A percentile compares a stretch with the other conserved stretches of the same genome.
Conservation (phyloP, 2,888 invertebrate genomes). For the Tipula confusa region DNA sequence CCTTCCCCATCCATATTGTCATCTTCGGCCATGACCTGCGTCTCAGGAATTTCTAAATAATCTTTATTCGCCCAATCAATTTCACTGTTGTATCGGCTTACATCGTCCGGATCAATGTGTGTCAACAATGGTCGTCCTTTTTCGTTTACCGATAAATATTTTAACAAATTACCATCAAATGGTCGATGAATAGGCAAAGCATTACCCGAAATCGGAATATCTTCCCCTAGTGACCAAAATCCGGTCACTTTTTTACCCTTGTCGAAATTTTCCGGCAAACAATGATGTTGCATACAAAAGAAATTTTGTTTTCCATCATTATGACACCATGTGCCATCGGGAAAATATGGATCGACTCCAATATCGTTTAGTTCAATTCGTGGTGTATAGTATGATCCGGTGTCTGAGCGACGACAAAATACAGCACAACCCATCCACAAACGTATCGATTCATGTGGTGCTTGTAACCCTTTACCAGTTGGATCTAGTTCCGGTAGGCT, state of each 20-base stretch:
- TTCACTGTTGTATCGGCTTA: constrained; percentile 32
- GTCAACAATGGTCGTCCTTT: constrained; percentile 60
- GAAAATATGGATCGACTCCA: constrained; percentile 68
- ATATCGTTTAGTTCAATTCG: constrained; percentile 69
- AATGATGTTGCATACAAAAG: constrained; percentile 71
- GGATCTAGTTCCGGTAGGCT: constrained; percentile 59
- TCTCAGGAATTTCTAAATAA: constrained; percentile 57
- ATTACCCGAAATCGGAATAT: constrained; percentile 61
- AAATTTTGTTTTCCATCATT: constrained; percentile 59
- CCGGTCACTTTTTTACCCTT: constrained; percentile 39
- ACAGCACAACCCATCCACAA: constrained; percentile 78
- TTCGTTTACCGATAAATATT: constrained; percentile 59
- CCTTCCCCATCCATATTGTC: not conserved
- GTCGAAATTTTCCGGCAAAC: constrained; percentile 57
- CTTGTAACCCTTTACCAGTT: constrained; percentile 66
- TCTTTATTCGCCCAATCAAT: constrained; percentile 63
- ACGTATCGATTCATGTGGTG: constrained; percentile 66
- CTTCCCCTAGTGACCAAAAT: constrained; percentile 54
- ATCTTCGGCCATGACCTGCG: not conserved
- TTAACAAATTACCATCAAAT: constrained; percentile 53
- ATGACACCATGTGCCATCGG: constrained; percentile 79
- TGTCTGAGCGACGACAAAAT: constrained; percentile 63
- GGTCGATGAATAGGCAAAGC: constrained; percentile 53
- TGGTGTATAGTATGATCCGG: constrained; percentile 69
- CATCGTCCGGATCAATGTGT: constrained; percentile 54